Evolutionary conservation across 2,113 vertebrate species (phyloP).

Genomic region (Anolis sagrei): DNA sequence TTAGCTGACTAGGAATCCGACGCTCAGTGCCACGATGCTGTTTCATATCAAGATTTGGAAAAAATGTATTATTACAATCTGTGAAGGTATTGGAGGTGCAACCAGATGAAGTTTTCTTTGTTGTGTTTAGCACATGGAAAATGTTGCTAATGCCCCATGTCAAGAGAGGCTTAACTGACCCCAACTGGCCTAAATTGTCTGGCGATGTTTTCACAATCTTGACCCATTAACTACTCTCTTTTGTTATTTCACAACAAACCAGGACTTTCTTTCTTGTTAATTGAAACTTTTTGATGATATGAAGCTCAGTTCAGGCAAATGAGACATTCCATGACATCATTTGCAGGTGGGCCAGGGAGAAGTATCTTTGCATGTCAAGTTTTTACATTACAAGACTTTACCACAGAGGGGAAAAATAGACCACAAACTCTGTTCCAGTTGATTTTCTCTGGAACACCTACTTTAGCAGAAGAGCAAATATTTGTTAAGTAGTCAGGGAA

Average conservation of each 20-base stretch:
- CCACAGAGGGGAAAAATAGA: background rate
- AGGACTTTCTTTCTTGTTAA: conserved; percentile 46
- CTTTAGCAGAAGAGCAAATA: conserved; percentile 25
- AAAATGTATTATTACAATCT: conserved; percentile 64
- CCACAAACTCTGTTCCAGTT: conserved; percentile 27
- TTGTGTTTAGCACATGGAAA: conserved; percentile 76
- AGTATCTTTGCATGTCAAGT: conserved; percentile 45
- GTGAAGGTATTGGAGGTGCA: conserved; percentile 68
- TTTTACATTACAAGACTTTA: conserved; percentile 37
- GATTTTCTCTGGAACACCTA: conserved; percentile 11
- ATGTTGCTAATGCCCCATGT: conserved; percentile 67
- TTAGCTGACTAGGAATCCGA: conserved; percentile 42
- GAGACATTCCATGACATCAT: conserved; percentile 78
- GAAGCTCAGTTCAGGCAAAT: conserved; percentile 57
- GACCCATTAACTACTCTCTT: conserved; percentile 70
- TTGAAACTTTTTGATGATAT: conserved; percentile 70
- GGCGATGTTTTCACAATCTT: conserved; percentile 72
- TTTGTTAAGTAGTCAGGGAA: conserved; percentile 34
- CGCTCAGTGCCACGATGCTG: conserved; percentile 56
- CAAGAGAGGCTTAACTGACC: conserved; percentile 71
- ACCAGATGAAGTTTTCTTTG: conserved; percentile 72
- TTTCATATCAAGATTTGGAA: conserved; percentile 67
- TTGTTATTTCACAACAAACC: conserved; percentile 76
- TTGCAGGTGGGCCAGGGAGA: conserved; percentile 72
- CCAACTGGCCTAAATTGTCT: conserved; percentile 68